Base-by-base conservation (phyloP, 1,140 invertebrate species). In the Drosophila bocqueti region DNA sequence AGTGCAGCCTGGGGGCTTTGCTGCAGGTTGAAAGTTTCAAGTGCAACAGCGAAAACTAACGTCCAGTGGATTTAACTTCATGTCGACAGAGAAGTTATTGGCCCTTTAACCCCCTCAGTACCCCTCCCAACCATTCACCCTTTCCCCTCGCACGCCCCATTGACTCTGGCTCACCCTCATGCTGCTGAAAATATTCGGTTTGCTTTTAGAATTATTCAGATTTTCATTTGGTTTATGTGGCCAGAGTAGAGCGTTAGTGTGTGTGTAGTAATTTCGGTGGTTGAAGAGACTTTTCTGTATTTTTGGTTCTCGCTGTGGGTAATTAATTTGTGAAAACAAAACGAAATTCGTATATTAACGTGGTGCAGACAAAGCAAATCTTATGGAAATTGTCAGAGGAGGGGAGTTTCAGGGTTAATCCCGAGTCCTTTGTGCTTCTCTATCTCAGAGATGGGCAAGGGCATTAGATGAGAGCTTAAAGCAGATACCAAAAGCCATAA, bases 261-360 rank as follows among this genome's bases (percentile, higher is more conserved):
- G 31, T 36, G 60, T n/a, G 61, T 64, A 40, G 59, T 68, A 52
- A 62, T 61, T 67, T 71, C 38, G 55, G 74, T 86, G 79, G 71
- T 67, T 80, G 79, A 21, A 61, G 31, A 63, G 65, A 64, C 29
- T 29, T 69, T 64, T 75, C 16, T 49, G 59, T 71, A 61, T 66
- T 72, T 78, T 47, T 46, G 78, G 77, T 62, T 47, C 40, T 49
- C 77, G 69, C 83, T 82, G 83, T 81, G 83, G 83, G 83, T 79
- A 84, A 86, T 86, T 86, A 82, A 86, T 83, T 79, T 86, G 83
- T 83, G 71, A 65, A 83, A 75, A 85, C 67, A 63, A 79, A 63
- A 60, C 61, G 47, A 71, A 71, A 57, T 54, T 54, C 67, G 63
- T 68, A 68, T 71, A 54, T 55, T 34, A 68, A 46, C 61, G 71